A percentile compares a stretch with the other conserved stretches of the same genome.
Conservation (phyloP, 2,888 invertebrate species). For the Fragum whitleyi region DNA sequence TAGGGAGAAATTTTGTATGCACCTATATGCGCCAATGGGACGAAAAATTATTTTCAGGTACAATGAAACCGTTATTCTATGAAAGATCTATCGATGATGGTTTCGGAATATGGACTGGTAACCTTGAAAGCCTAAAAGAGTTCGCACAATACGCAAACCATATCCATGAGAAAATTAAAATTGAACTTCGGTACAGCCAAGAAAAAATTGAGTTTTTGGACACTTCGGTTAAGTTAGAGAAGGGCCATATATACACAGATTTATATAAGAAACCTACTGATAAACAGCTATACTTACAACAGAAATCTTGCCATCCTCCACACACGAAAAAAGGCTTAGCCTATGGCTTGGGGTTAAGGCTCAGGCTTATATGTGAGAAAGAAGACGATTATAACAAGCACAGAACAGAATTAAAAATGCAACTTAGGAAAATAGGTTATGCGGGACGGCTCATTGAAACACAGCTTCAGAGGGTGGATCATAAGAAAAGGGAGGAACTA, state of each 20-base stretch:
- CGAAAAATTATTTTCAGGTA: not conserved
- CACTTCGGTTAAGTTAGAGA: not conserved
- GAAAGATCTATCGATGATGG: constrained; percentile 31
- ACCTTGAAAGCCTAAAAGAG: not conserved
- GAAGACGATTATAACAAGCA: constrained; percentile 11
- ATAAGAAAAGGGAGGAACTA: not conserved
- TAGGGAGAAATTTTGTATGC: constrained; percentile 41
- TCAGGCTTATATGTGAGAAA: not conserved
- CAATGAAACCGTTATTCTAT: constrained; percentile 11
- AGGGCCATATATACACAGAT: not conserved
- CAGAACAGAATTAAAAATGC: constrained; percentile 13
- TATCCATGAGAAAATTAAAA: not conserved
- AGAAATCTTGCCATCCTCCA: not conserved
- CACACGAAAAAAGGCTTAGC: not conserved
- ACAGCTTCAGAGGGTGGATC: constrained; percentile 21
- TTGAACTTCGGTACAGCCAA: not conserved
- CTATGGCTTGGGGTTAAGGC: not conserved
- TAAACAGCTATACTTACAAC: not conserved
- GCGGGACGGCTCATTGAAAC: not conserved
- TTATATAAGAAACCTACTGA: not conserved
- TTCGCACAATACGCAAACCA: not conserved
- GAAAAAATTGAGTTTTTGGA: not conserved
- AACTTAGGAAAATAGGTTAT: constrained; percentile 25
- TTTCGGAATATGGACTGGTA: constrained; percentile 8
- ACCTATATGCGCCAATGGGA: constrained; percentile 43